A percentile compares a stretch with the other conserved stretches of the same genome.
Conservation (phyloP, 2,113 vertebrate genomes). For the Monopterus albus region DNA sequence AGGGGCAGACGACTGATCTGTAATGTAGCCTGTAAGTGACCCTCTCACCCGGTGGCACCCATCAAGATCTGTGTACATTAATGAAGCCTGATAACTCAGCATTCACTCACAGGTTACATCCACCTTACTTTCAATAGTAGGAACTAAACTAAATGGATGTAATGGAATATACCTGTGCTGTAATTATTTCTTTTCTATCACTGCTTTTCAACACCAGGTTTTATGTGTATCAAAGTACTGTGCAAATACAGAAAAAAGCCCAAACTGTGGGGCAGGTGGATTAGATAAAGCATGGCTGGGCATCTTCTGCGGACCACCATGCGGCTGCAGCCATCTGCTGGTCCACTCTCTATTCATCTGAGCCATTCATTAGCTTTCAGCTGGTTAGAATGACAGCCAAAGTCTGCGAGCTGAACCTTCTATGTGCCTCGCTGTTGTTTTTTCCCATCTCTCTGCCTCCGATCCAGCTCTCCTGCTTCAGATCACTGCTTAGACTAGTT, state of each 20-base stretch:
- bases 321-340: slow-evolving; percentile 78
- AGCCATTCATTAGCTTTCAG: slow-evolving; percentile 74
- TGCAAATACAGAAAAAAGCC: slow-evolving; percentile 53
- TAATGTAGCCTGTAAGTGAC: slow-evolving; percentile 80
- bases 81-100: slow-evolving; percentile 26
- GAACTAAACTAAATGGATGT: background rate
- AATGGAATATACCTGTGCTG: too few species aligned
- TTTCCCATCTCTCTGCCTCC: slow-evolving; percentile 54
- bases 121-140: background rate
- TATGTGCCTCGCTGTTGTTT: slow-evolving; percentile 63
- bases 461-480: slow-evolving; percentile 65
- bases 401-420: slow-evolving; percentile 54
- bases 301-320: slow-evolving; percentile 73
- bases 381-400: slow-evolving; percentile 57
- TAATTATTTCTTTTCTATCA: too few species aligned
- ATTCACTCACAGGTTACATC: slow-evolving; percentile 17
- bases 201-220: too few species aligned
- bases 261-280: slow-evolving; percentile 71
- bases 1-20: slow-evolving; percentile 72
- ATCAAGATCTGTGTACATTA: slow-evolving; percentile 53
- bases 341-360: slow-evolving; percentile 65
- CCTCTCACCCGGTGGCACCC: slow-evolving; percentile 58
- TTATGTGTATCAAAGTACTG: slow-evolving; percentile 33
- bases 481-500: slow-evolving; percentile 58
- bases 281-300: slow-evolving; percentile 61